Conservation (phyloP, 2,113 vertebrate genomes). For the Haliaeetus leucogaster region DNA sequence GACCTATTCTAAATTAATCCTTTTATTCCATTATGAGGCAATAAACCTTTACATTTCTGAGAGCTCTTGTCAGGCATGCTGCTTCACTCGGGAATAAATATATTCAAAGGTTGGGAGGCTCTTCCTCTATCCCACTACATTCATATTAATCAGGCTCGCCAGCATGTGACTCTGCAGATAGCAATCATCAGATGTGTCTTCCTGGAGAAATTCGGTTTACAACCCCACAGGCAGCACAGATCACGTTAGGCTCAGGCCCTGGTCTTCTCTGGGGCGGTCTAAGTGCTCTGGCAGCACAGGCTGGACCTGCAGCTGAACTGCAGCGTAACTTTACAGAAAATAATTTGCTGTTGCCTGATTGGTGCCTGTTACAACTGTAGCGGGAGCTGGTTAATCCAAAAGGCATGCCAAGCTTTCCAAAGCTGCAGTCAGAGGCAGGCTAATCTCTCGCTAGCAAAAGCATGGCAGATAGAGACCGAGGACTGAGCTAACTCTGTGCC, state of each 20-base stretch:
- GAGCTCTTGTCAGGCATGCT: slow-evolving; percentile 12
- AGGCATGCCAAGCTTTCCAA: neutral
- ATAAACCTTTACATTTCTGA: slow-evolving; percentile 61
- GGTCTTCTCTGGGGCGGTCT: slow-evolving; percentile 1
- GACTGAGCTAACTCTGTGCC: neutral
- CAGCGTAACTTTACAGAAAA: neutral
- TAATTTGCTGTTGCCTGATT: neutral
- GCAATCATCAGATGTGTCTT: slow-evolving; percentile 4
- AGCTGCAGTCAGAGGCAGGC: neutral
- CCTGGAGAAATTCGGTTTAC: slow-evolving; percentile 26
- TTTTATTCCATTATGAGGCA: slow-evolving; percentile 54
- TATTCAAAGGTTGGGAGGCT: neutral
- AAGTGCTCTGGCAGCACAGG: neutral
- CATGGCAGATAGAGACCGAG: neutral
- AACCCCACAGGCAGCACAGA: neutral
- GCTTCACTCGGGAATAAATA: slow-evolving; percentile 40
- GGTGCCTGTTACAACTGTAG: neutral
- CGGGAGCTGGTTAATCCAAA: neutral
- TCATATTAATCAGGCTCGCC: slow-evolving; percentile 44
- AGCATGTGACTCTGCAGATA: neutral
- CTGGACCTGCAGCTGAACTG: neutral
- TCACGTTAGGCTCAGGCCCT: neutral
- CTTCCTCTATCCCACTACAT: neutral
- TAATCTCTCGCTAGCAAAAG: neutral
- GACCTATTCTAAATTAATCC: slow-evolving; percentile 54